phyloP scores from a whole-genome alignment of 2,797 vertebrate genomes.

The Coregonus ussuriensis region DNA sequence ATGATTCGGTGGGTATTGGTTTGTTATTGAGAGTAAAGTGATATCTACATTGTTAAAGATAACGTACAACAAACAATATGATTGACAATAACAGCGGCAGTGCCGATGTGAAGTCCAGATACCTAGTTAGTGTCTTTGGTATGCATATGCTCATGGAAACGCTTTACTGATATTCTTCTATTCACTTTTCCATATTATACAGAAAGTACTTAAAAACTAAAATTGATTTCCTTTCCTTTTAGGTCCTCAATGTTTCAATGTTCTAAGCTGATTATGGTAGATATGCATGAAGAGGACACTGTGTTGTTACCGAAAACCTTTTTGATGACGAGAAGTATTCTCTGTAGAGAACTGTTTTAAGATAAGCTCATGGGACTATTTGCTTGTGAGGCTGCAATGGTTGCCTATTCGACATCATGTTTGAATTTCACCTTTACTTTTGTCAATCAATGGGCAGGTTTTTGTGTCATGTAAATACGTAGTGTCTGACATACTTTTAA shows the following conservation, averaged over 20 bases:
- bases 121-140: not conserved
- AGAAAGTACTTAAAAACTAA: slow-evolving; percentile 24
- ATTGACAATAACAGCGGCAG: not conserved
- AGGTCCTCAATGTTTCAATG: slow-evolving; percentile 99
- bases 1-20: slow-evolving; percentile 90
- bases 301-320: slow-evolving; percentile 87
- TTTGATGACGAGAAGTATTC: slow-evolving; percentile 87
- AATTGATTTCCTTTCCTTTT: slow-evolving; percentile 56
- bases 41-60: not conserved
- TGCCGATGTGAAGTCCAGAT: not conserved
- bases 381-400: slow-evolving; percentile 93
- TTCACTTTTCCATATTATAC: slow-evolving; percentile 21
- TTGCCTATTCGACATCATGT: slow-evolving; percentile 76
- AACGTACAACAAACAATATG: not conserved
- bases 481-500: slow-evolving; percentile 59
- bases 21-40: not conserved
- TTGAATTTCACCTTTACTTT: slow-evolving; percentile 59
- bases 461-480: slow-evolving; percentile 56
- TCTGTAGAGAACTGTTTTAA: slow-evolving; percentile 87
- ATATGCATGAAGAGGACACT: slow-evolving; percentile 78
- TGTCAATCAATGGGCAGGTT: slow-evolving; percentile 42
- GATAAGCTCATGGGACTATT: slow-evolving; percentile 90
- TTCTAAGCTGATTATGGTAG: slow-evolving; percentile 91
- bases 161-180: not conserved
- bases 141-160: not conserved